These are phyloP conservation scores for Argynnis bischoffii DNA, from an alignment of 2,888 invertebrate genomes.

Conservation along the genomic window DNA sequence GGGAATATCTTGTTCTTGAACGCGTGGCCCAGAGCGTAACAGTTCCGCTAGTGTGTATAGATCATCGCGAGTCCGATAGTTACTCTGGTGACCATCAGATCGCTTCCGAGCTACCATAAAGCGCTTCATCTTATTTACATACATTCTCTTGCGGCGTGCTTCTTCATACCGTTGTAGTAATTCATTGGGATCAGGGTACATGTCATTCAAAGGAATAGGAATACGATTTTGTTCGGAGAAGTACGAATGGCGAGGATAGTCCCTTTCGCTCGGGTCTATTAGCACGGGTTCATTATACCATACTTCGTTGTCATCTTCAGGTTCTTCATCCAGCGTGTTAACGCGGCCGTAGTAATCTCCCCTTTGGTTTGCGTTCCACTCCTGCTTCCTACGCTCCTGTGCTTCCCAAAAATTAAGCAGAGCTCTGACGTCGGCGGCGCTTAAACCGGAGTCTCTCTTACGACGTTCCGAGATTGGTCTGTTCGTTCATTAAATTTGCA, in stretches of 20 bases:
- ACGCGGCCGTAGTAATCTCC: constrained; percentile 69
- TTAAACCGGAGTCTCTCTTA: constrained; percentile 83
- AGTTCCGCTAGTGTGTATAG: constrained; percentile 83
- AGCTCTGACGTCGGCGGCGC: constrained; percentile 83
- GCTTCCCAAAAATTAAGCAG: constrained; percentile 84
- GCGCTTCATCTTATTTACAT: constrained; percentile 79
- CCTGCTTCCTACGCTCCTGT: constrained; percentile 79
- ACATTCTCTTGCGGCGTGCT: constrained; percentile 75
- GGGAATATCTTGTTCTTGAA: constrained; percentile 81
- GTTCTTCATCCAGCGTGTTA: constrained; percentile 71
- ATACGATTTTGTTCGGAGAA: constrained; percentile 77
- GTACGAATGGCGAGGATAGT: constrained; percentile 71
- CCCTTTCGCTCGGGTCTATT: constrained; percentile 69
- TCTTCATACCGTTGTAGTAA: constrained; percentile 74
- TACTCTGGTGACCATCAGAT: constrained; percentile 71
- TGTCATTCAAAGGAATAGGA: constrained; percentile 68
- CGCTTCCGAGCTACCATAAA: constrained; percentile 85
- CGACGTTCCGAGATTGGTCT: constrained; percentile 77
- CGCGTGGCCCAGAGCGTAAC: constrained; percentile 76
- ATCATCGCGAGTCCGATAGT: constrained; percentile 79
- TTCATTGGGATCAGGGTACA: constrained; percentile 70
- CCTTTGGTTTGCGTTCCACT: constrained; percentile 76
- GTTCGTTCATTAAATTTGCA: constrained; percentile 13
- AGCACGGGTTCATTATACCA: constrained; percentile 84
- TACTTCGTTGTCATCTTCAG: constrained; percentile 77